phyloP scores from a whole-genome alignment of 2,888 invertebrate genomes.

The Dryadula phaetusa region DNA sequence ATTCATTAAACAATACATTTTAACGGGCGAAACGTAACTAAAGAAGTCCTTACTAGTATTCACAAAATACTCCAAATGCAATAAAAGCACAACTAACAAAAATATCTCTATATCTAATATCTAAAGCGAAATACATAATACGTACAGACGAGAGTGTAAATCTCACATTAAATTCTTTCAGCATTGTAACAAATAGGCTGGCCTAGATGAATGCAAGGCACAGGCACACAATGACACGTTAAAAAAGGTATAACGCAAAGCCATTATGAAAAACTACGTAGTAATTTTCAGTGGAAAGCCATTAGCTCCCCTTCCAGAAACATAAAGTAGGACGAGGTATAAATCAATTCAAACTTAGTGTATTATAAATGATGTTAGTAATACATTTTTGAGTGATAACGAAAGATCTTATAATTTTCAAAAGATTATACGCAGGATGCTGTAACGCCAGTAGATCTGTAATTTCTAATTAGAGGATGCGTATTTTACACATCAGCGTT shows the following conservation, averaged over 20 bases:
- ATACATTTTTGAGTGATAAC: not conserved
- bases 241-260: constrained; percentile 29
- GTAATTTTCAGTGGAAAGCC: constrained; percentile 33
- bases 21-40: not conserved
- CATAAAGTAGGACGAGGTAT: constrained; percentile 32
- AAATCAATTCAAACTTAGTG: constrained; percentile 27
- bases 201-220: constrained; percentile 26
- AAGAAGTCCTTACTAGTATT: too few species aligned
- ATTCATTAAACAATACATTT: not conserved
- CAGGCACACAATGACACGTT: constrained; percentile 27
- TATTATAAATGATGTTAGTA: constrained; percentile 4
- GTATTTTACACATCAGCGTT: too few species aligned
- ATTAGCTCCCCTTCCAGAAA: constrained; percentile 33
- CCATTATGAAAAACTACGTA: constrained; percentile 35
- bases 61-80: too few species aligned
- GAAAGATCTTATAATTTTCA: not conserved
- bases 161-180: constrained; percentile 21
- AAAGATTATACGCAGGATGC: not conserved
- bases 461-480: too few species aligned
- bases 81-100: not conserved
- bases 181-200: constrained; percentile 9
- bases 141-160: constrained; percentile 8
- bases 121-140: constrained; percentile 9
- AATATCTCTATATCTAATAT: not conserved
- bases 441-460: too few species aligned